Evolutionary conservation across 2,113 vertebrate species (phyloP).

Genomic region (Saccopteryx bilineata): DNA sequence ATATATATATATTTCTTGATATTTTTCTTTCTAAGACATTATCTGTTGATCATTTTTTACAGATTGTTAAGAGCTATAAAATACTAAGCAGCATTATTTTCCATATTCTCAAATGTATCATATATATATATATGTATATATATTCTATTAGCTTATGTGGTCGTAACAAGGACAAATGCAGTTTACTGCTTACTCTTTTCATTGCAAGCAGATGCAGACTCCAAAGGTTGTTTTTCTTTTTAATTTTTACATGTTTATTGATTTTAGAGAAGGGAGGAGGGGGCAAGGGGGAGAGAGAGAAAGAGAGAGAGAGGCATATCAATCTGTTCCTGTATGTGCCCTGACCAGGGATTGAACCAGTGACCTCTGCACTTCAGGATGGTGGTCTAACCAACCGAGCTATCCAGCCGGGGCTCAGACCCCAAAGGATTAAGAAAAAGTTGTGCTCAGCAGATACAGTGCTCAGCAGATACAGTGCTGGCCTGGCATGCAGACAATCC

Average conservation of each 20-base stretch:
- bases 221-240: not conserved
- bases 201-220: not conserved
- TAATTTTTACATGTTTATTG: too few species aligned
- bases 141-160: not conserved
- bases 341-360: too few species aligned
- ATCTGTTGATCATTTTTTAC: not conserved
- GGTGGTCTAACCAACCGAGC: too few species aligned
- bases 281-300: too few species aligned
- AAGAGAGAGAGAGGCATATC: too few species aligned
- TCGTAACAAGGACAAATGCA: not conserved
- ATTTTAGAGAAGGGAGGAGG: too few species aligned
- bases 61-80: not conserved
- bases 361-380: too few species aligned
- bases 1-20: not conserved
- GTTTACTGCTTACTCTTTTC: not conserved
- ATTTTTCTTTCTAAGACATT: not conserved
- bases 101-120: not conserved
- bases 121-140: not conserved
- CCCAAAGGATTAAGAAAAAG: not conserved
- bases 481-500: too few species aligned
- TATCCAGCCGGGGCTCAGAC: too few species aligned
- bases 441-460: not conserved
- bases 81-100: not conserved
- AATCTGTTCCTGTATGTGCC: too few species aligned
- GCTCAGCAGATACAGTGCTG: too few species aligned